Percentiles rank a stretch among this genome's conserved stretches.
Conservation (phyloP, 1,140 invertebrate genomes). For the Caenorhabditis elegans region DNA sequence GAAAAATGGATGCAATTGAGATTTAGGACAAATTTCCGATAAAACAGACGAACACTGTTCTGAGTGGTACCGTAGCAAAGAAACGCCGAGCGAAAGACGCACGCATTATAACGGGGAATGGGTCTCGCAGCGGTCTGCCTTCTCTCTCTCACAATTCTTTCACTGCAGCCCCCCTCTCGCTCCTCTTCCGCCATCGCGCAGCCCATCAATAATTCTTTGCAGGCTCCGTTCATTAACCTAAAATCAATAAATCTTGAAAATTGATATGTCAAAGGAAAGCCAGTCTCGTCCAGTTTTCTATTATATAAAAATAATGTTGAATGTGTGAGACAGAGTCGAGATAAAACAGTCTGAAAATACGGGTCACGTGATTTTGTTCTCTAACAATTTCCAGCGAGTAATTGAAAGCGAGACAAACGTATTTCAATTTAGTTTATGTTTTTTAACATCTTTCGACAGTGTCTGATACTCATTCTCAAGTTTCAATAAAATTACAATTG, state of each 20-base stretch:
- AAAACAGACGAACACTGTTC: not conserved
- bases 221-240: not conserved
- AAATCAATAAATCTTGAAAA: not conserved
- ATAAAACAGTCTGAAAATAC: not conserved
- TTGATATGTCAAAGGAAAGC: not conserved
- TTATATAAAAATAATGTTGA: not conserved
- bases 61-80: constrained; percentile 14
- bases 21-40: not conserved
- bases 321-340: not conserved
- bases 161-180: not conserved
- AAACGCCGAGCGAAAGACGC: not conserved
- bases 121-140: constrained; percentile 6
- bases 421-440: not conserved
- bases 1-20: too few species aligned
- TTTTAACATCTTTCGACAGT: not conserved
- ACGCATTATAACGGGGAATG: not conserved
- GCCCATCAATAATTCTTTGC: constrained; percentile 29
- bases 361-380: not conserved
- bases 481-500: not conserved
- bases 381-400: not conserved
- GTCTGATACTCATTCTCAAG: not conserved
- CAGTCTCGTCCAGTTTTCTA: not conserved
- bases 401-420: not conserved
- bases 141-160: not conserved
- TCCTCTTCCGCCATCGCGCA: constrained; percentile 3